phyloP scores from a whole-genome alignment of 1,140 invertebrate genomes.

The Bradysia coprophila region DNA sequence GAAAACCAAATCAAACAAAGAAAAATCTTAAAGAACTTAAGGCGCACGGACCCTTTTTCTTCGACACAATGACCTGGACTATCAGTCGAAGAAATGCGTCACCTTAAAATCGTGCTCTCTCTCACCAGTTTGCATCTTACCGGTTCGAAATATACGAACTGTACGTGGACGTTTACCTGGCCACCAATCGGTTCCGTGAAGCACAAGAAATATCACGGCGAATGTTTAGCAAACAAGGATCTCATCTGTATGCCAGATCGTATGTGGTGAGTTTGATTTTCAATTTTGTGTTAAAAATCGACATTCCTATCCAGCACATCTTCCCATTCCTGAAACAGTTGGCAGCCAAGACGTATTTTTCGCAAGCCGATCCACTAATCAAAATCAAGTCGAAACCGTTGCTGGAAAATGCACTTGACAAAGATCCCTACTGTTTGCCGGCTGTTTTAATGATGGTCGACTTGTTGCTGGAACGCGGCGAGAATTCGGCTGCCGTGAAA shows the following conservation, averaged over 20 bases:
- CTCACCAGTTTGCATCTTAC: conserved; percentile 24
- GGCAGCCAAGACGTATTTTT: not conserved
- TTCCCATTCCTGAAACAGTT: not conserved
- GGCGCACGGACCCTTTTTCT: no score
- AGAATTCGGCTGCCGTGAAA: not conserved
- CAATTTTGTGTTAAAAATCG: not conserved
- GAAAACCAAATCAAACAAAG: no score
- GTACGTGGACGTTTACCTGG: conserved; percentile 13
- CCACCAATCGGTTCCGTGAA: conserved; percentile 12
- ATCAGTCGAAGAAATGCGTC: no score
- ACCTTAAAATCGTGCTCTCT: no score
- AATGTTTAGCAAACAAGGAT: conserved; percentile 12
- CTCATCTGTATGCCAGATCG: conserved; percentile 10
- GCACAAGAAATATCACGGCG: conserved; percentile 13
- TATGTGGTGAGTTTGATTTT: conserved; percentile 9
- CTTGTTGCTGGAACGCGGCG: not conserved
- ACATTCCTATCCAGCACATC: not conserved
- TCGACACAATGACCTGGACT: no score
- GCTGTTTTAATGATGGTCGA: not conserved
- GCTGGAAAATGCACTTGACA: not conserved
- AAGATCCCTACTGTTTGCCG: not conserved
- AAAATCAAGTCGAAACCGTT: not conserved
- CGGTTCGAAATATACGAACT: conserved; percentile 22
- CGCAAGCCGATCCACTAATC: not conserved
- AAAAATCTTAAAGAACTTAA: no score